Conservation (phyloP, 2,888 invertebrate genomes). For the Pollenia labialis region DNA sequence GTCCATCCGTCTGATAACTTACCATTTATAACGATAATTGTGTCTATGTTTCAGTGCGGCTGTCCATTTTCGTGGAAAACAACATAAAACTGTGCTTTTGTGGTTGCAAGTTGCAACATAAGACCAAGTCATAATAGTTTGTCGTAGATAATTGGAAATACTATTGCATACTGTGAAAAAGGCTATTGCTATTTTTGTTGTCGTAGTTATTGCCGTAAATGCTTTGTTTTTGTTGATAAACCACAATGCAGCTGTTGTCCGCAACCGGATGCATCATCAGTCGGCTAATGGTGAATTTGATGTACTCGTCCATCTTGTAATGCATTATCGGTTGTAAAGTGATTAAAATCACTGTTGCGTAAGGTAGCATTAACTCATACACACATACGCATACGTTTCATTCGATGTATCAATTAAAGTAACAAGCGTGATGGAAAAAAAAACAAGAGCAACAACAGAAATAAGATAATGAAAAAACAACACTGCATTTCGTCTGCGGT, state of each 20-base stretch:
- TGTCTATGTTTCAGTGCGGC: not conserved
- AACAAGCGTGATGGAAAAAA: not conserved
- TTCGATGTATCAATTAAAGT: slow-evolving; percentile 9
- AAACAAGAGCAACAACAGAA: not conserved
- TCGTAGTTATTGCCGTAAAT: not conserved
- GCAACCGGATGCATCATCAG: slow-evolving; percentile 67
- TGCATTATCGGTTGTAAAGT: slow-evolving; percentile 73
- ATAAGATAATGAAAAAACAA: not conserved
- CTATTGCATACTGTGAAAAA: slow-evolving; percentile 5
- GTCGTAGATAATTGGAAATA: slow-evolving; percentile 65
- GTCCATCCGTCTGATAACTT: not conserved
- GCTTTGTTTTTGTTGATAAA: slow-evolving; percentile 46
- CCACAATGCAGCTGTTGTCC: slow-evolving; percentile 68
- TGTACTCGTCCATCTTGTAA: slow-evolving; percentile 48
- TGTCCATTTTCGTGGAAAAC: slow-evolving; percentile 41
- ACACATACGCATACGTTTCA: not conserved
- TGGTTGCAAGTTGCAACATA: slow-evolving; percentile 55
- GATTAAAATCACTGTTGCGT: slow-evolving; percentile 75
- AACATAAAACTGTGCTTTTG: slow-evolving; percentile 59
- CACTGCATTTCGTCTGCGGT: not conserved
- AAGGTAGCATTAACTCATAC: slow-evolving; percentile 43
- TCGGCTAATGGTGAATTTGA: slow-evolving; percentile 69
- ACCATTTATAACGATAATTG: slow-evolving; percentile 30
- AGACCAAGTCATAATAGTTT: slow-evolving; percentile 54
- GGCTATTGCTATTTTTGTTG: slow-evolving; percentile 4